These are phyloP conservation scores for Eupsilia transversa DNA, from an alignment of 2,888 invertebrate genomes.

Conservation along the genomic window DNA sequence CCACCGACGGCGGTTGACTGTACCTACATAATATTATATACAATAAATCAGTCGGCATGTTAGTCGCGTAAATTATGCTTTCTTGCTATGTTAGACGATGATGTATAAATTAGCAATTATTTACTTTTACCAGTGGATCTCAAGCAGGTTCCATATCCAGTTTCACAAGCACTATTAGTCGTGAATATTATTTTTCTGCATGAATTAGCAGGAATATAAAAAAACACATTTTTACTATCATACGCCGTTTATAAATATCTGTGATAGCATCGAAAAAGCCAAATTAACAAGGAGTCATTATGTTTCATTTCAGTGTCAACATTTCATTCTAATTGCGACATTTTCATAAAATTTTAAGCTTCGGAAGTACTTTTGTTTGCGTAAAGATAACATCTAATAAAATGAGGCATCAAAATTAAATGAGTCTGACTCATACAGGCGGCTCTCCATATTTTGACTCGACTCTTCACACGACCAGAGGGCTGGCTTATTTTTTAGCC, in stretches of 20 bases:
- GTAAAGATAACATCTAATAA: slow-evolving; percentile 13
- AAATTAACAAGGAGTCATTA: slow-evolving; percentile 8
- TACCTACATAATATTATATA: background rate
- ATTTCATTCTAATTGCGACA: slow-evolving; percentile 3
- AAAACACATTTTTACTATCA: slow-evolving; percentile 28
- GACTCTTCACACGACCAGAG: no score
- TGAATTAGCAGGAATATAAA: slow-evolving; percentile 24
- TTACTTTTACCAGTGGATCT: slow-evolving; percentile 45
- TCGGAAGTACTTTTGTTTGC: slow-evolving; percentile 13
- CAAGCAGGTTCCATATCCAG: slow-evolving; percentile 53
- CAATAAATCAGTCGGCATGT: background rate
- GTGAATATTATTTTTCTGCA: slow-evolving; percentile 37
- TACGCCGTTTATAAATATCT: background rate
- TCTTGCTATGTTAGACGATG: slow-evolving; percentile 16
- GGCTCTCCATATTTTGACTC: background rate
- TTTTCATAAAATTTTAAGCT: background rate
- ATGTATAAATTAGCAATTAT: slow-evolving; percentile 54
- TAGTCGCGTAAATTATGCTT: slow-evolving; percentile 35
- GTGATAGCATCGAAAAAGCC: background rate
- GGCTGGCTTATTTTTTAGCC: no score
- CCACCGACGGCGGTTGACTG: background rate
- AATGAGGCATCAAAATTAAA: background rate
- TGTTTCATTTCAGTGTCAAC: background rate
- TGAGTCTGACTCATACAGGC: background rate
- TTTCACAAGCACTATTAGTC: slow-evolving; percentile 38